phyloP scores from a whole-genome alignment of 2,888 invertebrate genomes.

The Taenaris catops region DNA sequence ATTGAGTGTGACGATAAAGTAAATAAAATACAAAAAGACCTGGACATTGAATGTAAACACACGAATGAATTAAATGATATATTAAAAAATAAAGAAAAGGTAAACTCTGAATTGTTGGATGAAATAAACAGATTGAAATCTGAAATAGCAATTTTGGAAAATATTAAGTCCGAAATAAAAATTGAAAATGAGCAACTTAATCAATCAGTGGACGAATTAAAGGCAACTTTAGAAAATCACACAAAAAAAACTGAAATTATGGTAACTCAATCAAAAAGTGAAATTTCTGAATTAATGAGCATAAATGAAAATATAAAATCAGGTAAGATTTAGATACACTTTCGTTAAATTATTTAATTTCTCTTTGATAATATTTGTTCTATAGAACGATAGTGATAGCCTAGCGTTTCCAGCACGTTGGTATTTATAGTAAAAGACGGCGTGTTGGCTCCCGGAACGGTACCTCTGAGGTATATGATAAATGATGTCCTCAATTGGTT shows the following conservation, averaged over 20 bases:
- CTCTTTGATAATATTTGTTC: no score
- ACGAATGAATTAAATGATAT: conserved; percentile 26
- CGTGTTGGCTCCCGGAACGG: no score
- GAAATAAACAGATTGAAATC: conserved; percentile 13
- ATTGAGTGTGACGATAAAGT: conserved; percentile 28
- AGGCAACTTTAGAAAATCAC: conserved; percentile 38
- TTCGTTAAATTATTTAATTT: no score
- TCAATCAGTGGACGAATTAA: conserved; percentile 18
- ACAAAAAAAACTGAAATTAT: conserved; percentile 29
- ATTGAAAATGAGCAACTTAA: conserved; percentile 17
- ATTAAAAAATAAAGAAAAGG: conserved; percentile 19
- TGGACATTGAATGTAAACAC: conserved; percentile 28
- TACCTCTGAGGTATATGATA: no score
- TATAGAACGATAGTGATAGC: no score
- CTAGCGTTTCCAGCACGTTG: no score
- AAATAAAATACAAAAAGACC: conserved; percentile 32
- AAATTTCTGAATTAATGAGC: conserved; percentile 27
- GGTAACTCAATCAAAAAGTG: conserved; percentile 20
- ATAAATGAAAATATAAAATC: conserved; percentile 36
- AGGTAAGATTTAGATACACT: no score
- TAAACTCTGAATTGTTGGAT: conserved; percentile 15
- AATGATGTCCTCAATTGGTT: no score
- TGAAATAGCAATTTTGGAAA: conserved; percentile 15
- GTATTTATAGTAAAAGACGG: no score
- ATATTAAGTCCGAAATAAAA: conserved; percentile 16